Percentiles rank a stretch among this genome's conserved stretches.
Conservation (phyloP, 2,888 invertebrate species). For the Embidobia sp. region DNA sequence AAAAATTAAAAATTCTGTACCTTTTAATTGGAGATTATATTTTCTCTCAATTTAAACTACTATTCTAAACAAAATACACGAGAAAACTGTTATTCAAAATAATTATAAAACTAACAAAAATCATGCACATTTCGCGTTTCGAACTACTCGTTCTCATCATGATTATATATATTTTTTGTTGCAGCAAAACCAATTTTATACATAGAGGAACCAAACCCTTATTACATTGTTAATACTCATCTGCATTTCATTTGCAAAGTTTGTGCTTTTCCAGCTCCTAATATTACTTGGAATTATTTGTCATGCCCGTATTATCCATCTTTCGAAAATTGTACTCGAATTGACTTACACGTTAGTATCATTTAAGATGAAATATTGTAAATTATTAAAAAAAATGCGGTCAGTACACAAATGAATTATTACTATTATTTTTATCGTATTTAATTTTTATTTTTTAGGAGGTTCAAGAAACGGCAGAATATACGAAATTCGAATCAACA, state of each 20-base stretch:
- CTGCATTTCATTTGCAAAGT: conserved; percentile 83
- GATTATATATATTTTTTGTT: not conserved
- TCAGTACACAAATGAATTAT: no score
- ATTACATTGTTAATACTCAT: conserved; percentile 81
- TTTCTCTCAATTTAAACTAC: no score
- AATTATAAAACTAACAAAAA: no score
- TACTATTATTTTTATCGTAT: not conserved
- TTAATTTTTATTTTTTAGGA: conserved; percentile 11
- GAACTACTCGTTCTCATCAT: no score
- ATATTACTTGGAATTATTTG: conserved; percentile 83
- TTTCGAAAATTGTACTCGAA: conserved; percentile 38
- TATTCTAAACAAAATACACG: no score
- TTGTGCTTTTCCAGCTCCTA: conserved; percentile 84
- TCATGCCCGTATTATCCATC: conserved; percentile 81
- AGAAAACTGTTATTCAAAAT: no score
- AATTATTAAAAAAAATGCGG: no score
- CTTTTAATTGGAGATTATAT: no score
- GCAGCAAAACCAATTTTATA: conserved; percentile 82
- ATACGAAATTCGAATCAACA: conserved; percentile 56
- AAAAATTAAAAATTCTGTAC: no score
- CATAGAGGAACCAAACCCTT: conserved; percentile 75
- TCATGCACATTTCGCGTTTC: no score
- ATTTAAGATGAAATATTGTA: conserved; percentile 1
- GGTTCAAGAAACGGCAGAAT: conserved; percentile 14
- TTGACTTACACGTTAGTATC: conserved; percentile 57